phyloP scores from a whole-genome alignment of 2,888 invertebrate species.

The Noctuana brunneofusca region DNA sequence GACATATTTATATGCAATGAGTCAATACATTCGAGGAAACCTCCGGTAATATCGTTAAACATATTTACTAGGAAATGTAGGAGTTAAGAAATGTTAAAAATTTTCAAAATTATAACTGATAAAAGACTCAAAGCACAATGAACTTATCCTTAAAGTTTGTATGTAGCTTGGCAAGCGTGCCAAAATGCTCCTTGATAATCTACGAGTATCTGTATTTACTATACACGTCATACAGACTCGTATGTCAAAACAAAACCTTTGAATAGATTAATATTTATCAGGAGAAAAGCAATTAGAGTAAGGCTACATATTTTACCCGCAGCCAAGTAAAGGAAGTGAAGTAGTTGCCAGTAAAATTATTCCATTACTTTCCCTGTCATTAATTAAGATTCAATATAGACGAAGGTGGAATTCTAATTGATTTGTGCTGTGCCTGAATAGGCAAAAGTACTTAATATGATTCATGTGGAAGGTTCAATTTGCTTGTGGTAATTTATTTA shows the following conservation, averaged over 20 bases:
- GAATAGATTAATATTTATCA: not conserved
- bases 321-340: constrained; percentile 19
- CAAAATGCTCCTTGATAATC: no score
- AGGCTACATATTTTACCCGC: constrained; percentile 13
- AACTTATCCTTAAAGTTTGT: no score
- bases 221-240: no score
- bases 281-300: constrained; percentile 21
- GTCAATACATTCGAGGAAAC: constrained; percentile 18
- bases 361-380: constrained; percentile 33
- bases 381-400: constrained; percentile 31
- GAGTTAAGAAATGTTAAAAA: not conserved
- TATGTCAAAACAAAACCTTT: not conserved
- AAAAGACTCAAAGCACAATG: no score
- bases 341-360: constrained; percentile 24
- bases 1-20: constrained; percentile 11
- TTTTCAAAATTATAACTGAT: no score
- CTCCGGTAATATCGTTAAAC: not conserved
- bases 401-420: constrained; percentile 29
- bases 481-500: constrained; percentile 8
- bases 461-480: constrained; percentile 4
- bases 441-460: constrained; percentile 22
- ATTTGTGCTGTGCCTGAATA: constrained; percentile 15
- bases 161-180: no score
- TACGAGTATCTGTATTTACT: no score
- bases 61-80: not conserved